Base-by-base conservation (phyloP, 2,797 vertebrate species). In the Sebastolobus altivelis region DNA sequence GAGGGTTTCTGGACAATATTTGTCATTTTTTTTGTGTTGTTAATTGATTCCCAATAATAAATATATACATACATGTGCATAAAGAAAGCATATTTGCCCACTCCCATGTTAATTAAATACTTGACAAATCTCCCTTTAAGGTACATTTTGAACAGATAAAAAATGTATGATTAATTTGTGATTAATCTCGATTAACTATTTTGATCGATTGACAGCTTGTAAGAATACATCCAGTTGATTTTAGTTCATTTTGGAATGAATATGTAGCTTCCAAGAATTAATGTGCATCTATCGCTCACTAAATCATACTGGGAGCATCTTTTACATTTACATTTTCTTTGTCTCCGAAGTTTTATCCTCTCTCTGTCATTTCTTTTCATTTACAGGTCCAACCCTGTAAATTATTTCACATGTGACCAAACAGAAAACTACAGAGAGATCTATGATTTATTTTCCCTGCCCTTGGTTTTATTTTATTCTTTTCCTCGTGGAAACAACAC, bases 361-460 rank as follows among this genome's bases (percentile, higher is more conserved):
- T 75, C 46, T 73, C 43, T 67, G 71, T 75, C 54, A 66, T 74
- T 65, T 82, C 55, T 72, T 83, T 72, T 67, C 31, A 83, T 79
- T 83, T 85, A 62, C 69, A 70, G 66, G 33, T 80, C 77, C 63
- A 43, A 61, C 37, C 52, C 46, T 68, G 43, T 86, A 79, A 88
- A 87, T 80, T 62, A 84, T 79, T 86, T 62, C 72, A 68, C 65
- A 82, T 37, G 65, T 43, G 18, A 83, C 75, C 60, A 79, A 85
- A 81, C 59, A 74, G 63, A 73, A 83, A 82, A 77, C 56, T 69
- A 69, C 60, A 43, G 65, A 13, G n/a, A 76, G 46, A 75, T 72
- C 76, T 81, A 75, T 83, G 72, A 90, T 83, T 60, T 71, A 80
- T 79, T 67, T 82, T 77, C 31, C 35, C 6, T 70, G 79, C 52